Evolutionary conservation across 1,140 invertebrate species (phyloP), one percentile per base, ranked within the genome.

Genomic region (Ips typographus): DNA sequence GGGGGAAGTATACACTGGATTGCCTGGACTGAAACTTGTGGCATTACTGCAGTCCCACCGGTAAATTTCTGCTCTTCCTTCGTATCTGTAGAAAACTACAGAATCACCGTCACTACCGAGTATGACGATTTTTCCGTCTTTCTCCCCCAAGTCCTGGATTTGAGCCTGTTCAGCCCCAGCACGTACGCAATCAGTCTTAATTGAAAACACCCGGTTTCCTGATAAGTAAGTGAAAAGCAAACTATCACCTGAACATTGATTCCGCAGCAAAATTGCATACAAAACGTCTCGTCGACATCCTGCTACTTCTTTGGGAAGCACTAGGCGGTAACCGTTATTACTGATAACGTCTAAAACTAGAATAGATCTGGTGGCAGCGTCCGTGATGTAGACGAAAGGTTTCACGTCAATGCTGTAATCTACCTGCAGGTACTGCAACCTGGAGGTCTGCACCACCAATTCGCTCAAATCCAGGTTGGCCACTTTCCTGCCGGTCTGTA

Each of bases 291-390:
- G 78, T 4, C 76, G 77, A 38, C 79, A 77, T 0, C 75, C 67
- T 0, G 80, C 78, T 0, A 86, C 81, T 0, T 80, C 82, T 65
- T 84, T 82, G 0, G 88, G 87, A 2, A 89, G 73, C 1, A 87
- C 80, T 0, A 88, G 83, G 41, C 86, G 79, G 65, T 85, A 88
- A 3, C 87, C 86, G 7, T 80, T 82, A 72, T 82, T 81, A 2
- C 81, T 82, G 37, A 81, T 81, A 1, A 89, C 82, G 72, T 90
- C 87, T 68, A 85, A 88, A 0, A 89, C 88, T 5, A 89, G 78
- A 39, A 90, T 85, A 0, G 87, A 84, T 22, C 85, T 78, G 7
- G 83, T 82, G 1, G 85, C 85, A 1, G 87, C 87, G 78, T 90
- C 88, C 38, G 84, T 85, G 1, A 89, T 82, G 72, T 88, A 89